phyloP scores from a whole-genome alignment of 2,113 vertebrate genomes.

The Sebastes schlegelii region DNA sequence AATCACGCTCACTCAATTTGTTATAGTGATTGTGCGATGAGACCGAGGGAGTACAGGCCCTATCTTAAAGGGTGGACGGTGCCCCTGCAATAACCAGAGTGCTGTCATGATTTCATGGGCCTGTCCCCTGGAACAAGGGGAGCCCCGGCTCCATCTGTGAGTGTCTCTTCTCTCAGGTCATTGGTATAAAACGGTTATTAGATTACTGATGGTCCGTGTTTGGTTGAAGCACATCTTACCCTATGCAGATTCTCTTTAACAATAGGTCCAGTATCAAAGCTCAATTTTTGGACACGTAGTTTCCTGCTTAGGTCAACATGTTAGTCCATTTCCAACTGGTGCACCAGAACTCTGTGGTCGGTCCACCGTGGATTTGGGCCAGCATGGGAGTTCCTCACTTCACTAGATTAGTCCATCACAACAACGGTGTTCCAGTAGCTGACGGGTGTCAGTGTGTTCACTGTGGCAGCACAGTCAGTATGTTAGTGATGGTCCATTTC shows the following conservation, averaged over 20 bases:
- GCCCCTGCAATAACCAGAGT: slow-evolving; percentile 38
- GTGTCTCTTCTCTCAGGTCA: slow-evolving; percentile 37
- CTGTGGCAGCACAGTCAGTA: slow-evolving; percentile 86
- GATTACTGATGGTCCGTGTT: slow-evolving; percentile 46
- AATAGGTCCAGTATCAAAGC: slow-evolving; percentile 3
- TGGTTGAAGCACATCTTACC: slow-evolving; percentile 34
- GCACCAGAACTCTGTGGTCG: neutral
- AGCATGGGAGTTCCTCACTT: neutral
- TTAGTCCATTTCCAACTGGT: slow-evolving; percentile 4
- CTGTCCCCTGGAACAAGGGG: slow-evolving; percentile 27
- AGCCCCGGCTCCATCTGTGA: slow-evolving; percentile 35
- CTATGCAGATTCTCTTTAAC: slow-evolving; percentile 38
- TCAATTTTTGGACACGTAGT: slow-evolving; percentile 26
- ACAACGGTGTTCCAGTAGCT: neutral
- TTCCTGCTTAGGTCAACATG: slow-evolving; percentile 27
- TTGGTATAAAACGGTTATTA: slow-evolving; percentile 49
- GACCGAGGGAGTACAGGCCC: neutral
- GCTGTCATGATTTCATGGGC: slow-evolving; percentile 43
- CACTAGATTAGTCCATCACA: neutral
- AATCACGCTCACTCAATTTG: slow-evolving; percentile 14
- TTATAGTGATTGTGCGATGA: slow-evolving; percentile 24
- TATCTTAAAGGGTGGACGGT: slow-evolving; percentile 14
- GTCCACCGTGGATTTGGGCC: neutral
- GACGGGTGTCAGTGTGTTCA: slow-evolving; percentile 68
- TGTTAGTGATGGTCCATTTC: slow-evolving; percentile 94